A percentile compares a stretch with the other conserved stretches of the same genome.
Evolutionary conservation across 2,113 vertebrate genomes (phyloP).

Genomic region (Elanoides forficatus): DNA sequence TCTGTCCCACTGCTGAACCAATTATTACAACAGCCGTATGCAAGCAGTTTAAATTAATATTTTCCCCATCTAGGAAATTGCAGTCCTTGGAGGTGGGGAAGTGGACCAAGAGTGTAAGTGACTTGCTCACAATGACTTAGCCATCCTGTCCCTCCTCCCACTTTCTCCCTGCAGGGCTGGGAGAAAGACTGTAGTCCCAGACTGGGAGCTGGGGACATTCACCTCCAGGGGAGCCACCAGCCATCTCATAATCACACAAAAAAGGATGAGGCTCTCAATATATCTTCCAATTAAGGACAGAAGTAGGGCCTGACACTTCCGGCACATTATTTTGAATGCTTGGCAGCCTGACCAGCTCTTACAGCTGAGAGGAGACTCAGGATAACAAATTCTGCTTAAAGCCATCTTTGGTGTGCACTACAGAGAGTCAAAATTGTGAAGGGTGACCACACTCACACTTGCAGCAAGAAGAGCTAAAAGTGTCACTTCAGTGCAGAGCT

Average conservation of each 20-base stretch:
- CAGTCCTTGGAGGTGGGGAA: not conserved
- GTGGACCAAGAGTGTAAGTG: not conserved
- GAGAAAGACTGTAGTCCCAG: not conserved
- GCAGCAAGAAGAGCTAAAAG: not conserved
- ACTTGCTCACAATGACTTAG: not conserved
- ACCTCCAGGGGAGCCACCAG: not conserved
- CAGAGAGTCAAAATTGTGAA: not conserved
- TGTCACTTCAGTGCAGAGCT: not conserved
- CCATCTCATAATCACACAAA: not conserved
- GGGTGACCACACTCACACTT: not conserved
- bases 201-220: not conserved
- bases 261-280: not conserved
- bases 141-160: not conserved
- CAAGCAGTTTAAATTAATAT: not conserved
- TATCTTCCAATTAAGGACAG: not conserved
- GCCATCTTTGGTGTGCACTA: not conserved
- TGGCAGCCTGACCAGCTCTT: not conserved
- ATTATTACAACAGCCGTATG: not conserved
- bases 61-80: not conserved
- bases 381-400: not conserved
- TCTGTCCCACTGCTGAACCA: not conserved
- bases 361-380: accelerated
- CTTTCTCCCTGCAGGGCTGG: not conserved
- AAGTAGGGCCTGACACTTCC: not conserved
- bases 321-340: not conserved